Evolutionary conservation across 2,888 invertebrate genomes (phyloP).

Genomic region (Sceliomorpha sp.): DNA sequence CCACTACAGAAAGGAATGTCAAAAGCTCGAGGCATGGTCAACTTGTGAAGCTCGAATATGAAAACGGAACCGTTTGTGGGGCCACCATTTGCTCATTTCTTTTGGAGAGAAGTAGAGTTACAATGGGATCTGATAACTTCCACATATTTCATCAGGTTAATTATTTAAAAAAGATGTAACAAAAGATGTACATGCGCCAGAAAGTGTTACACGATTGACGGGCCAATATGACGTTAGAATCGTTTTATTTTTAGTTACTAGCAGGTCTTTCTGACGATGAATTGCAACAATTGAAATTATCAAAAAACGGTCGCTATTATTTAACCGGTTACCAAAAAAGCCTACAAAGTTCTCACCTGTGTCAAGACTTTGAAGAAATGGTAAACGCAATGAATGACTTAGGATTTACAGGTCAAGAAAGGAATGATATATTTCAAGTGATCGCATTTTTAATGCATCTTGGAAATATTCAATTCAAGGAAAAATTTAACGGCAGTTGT

Average conservation of each 20-base stretch:
- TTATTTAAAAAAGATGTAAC: background rate
- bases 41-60: conserved; percentile 75
- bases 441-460: conserved; percentile 74
- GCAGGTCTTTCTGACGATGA: conserved; percentile 61
- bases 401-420: conserved; percentile 60
- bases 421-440: conserved; percentile 67
- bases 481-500: conserved; percentile 61
- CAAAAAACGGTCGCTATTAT: conserved; percentile 61
- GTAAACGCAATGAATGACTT: conserved; percentile 68
- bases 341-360: conserved; percentile 31
- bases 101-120: conserved; percentile 78
- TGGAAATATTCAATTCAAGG: conserved; percentile 72
- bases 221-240: no score
- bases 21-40: conserved; percentile 80
- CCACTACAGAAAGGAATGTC: conserved; percentile 75
- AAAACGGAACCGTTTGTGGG: conserved; percentile 68
- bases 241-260: conserved; percentile 18
- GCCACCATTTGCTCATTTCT: conserved; percentile 77
- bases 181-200: no score
- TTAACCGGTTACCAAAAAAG: conserved; percentile 57
- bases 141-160: conserved; percentile 79
- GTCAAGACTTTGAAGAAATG: conserved; percentile 66
- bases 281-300: conserved; percentile 65
- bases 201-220: no score
- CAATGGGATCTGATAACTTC: conserved; percentile 75